phyloP scores from a whole-genome alignment of 2,888 invertebrate genomes.

The Lasius fuliginosus region DNA sequence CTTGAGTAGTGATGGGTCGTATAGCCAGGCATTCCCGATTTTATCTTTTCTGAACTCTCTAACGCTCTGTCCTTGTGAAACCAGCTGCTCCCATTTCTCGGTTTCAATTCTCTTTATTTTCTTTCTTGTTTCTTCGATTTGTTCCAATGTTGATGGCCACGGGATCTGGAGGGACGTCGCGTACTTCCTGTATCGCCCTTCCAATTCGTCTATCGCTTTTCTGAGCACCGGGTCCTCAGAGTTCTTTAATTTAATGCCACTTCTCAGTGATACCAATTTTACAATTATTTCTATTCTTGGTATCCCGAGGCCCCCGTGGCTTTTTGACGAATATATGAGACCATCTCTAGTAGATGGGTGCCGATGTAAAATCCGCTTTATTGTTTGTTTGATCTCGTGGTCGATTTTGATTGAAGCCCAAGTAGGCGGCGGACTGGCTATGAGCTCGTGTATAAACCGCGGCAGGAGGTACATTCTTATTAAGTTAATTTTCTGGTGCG shows the following conservation, averaged over 20 bases:
- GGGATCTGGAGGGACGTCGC: neutral
- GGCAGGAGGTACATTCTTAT: slow-evolving; percentile 27
- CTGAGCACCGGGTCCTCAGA: no score
- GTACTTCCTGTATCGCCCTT: neutral
- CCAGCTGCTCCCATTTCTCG: no score
- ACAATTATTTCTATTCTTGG: no score
- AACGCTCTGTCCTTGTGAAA: slow-evolving; percentile 53
- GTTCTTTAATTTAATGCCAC: neutral
- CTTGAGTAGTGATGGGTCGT: slow-evolving; percentile 47
- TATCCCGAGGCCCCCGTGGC: no score
- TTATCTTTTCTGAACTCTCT: slow-evolving; percentile 25
- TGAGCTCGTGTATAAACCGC: slow-evolving; percentile 22
- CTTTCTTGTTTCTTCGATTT: no score
- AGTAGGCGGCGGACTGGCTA: neutral
- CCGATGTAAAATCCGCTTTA: slow-evolving; percentile 46
- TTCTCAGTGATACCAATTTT: neutral
- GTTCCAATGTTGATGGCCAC: no score
- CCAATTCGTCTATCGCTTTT: no score
- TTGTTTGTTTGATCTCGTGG: neutral
- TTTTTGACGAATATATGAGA: no score
- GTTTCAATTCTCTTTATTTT: no score
- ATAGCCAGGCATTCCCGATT: slow-evolving; percentile 28
- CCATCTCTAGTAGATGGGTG: neutral
- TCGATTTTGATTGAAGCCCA: slow-evolving; percentile 9
- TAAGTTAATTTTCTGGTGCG: slow-evolving; percentile 51